A percentile compares a stretch with the other conserved stretches of the same genome.
These are phyloP conservation scores for Cebidichthys violaceus DNA, from an alignment of 2,113 vertebrate species.

Conservation along the genomic window DNA sequence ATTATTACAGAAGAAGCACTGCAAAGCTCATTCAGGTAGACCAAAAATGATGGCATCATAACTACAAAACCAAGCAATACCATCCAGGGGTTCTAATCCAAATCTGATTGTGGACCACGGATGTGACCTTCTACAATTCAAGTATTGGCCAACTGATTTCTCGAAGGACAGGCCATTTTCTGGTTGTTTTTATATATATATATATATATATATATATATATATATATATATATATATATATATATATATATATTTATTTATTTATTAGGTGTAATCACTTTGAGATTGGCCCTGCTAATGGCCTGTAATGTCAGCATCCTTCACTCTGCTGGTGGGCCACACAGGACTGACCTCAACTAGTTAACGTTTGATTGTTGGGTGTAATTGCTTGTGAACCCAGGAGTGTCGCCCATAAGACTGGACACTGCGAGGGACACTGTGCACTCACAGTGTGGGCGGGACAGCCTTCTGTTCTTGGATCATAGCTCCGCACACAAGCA, in stretches of 20 bases:
- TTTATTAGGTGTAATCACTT: slow-evolving; percentile 21
- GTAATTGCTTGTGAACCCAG: neutral
- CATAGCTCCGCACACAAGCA: neutral
- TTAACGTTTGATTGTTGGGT: neutral
- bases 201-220: no score
- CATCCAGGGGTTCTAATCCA: neutral
- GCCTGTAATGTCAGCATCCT: slow-evolving; percentile 3
- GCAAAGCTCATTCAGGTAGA: neutral
- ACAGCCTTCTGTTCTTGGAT: slow-evolving; percentile 6
- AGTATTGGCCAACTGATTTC: slow-evolving; percentile 19
- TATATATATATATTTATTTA: slow-evolving; percentile 26
- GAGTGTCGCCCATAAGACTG: neutral
- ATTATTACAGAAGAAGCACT: neutral
- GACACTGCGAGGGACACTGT: neutral
- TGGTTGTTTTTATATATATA: no score
- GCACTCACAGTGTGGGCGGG: neutral
- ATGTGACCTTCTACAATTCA: neutral
- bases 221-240: no score
- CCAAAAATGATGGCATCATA: neutral
- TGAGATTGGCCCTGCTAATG: slow-evolving; percentile 19
- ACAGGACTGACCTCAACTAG: neutral
- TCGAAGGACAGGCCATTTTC: neutral
- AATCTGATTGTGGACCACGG: neutral
- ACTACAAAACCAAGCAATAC: neutral
- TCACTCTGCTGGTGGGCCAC: neutral